Base-by-base conservation (phyloP, 64 coral and sea anemone genomes). In the Pocillopora damicornis region DNA sequence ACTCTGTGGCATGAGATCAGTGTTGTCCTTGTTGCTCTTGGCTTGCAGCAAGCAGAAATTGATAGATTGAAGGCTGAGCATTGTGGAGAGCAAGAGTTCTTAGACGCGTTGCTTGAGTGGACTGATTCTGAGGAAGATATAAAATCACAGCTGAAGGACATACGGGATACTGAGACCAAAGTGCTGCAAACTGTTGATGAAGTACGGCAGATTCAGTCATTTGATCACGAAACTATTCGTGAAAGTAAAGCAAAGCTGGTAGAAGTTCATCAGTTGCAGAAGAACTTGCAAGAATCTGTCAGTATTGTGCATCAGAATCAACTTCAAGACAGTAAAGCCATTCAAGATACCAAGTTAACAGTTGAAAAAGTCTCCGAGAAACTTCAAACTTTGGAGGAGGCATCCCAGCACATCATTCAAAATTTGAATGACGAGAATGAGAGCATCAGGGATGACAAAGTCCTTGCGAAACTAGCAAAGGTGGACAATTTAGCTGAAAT, bases 1-100 rank as follows among this genome's bases (percentile, higher is more conserved):
- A 65, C 58, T 35, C 73, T 61, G 10, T 94, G 92, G 88, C 66
- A 89, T 17, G 88, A 94, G 12, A 94, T 94, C 30, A 80, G 84
- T 5, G 59, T 15, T 17, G 61, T 81, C 22, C 77, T 91, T 60
- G 25, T 51, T 5, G 34, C 61, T 22, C 63, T 79, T n/a, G 86
- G 91, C 2, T 75, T 88, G 45, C 34, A 63, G 73, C 77, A 81
- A 60, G 73, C 73, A n/a, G 86, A 79, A 42, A 92, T 92, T 58
- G 91, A 88, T 37, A 66, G 62, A 86, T 71, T 92, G 20, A 92
- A 92, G 71, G 76, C 58, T 11, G 66, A 76, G 63, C 91, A 57
- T 26, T 57, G 86, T 15, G 86, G 91, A 16, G 73, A 63, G 38
- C 25, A 67, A 35, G 77, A 88, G 35, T 78, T 86, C 22, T 64